Evolutionary conservation across 2,113 vertebrate genomes (phyloP), one percentile per base, ranked within the genome.

Genomic region (Silurus glanis): DNA sequence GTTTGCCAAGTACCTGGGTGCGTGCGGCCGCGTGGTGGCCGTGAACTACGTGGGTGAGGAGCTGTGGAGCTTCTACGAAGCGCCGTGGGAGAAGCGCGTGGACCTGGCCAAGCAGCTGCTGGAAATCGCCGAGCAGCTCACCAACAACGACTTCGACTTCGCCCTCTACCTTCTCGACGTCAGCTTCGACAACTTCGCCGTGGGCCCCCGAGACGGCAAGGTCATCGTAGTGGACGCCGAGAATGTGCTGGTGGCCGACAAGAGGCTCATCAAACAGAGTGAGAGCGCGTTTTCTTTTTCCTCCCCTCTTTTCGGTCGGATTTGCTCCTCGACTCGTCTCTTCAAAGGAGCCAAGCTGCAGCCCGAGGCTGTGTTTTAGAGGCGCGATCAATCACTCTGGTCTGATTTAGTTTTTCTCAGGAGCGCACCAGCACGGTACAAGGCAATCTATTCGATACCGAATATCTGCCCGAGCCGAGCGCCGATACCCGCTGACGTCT

Each of bases 61-160:
- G 92, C 96, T 99, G 59, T 99, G 98, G 98, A 98, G 96, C 94
- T 99, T 97, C 93, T 99, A 97, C 89, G 95, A 97, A 86, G 97
- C 98, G 1, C 96, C 98, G 0, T 99, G 98, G 98, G 97, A 97
- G 91, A 99, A 98, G 90, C 94, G 98, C 86, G 97, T 99, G 53
- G 98, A 99, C 92, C 92, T 99, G 89, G 97, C 98, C 37, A 97
- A 97, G 91, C 97, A 99, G 66, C 89, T 99, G 89, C 98, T 99
- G 97, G 98, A 99, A 95, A 99, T 99, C 85, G 98, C 98, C n/a
- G 98, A 99, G 92, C 98, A 99, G 92, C 96, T 99, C 90, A 99
- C 98, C 87, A 99, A 99, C 94, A 99, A 99, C 91, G 98, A 99
- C 95, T 99, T 99, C 92, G 97, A 99, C 92, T 99, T 99, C 88